These are phyloP conservation scores for Corydoras sp. DNA, from an alignment of 2,113 vertebrate genomes.

Conservation along the genomic window DNA sequence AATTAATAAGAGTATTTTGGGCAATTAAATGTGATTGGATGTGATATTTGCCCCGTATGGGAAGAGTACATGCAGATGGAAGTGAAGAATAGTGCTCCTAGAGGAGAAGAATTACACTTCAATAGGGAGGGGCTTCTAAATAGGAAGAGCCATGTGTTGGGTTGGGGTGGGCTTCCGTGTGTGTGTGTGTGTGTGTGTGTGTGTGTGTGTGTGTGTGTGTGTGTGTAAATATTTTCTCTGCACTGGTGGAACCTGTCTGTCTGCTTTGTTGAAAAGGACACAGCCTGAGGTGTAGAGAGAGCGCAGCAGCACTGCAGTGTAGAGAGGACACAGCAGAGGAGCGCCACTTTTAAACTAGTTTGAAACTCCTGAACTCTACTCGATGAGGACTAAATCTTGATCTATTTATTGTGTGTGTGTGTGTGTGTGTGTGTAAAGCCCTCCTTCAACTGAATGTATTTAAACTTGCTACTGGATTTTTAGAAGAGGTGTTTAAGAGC, in stretches of 20 bases:
- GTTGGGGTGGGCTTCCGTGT: constrained; percentile 19
- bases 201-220: no score
- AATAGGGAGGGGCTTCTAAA: constrained; percentile 16
- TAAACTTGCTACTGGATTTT: not conserved
- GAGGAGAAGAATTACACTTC: not conserved
- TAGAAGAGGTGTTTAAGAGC: constrained; percentile 5
- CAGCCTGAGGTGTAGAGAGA: constrained; percentile 24
- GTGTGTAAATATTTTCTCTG: constrained; percentile 46
- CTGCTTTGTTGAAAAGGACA: constrained; percentile 31
- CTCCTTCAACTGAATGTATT: not conserved
- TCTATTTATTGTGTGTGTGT: not conserved
- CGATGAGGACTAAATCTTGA: not conserved
- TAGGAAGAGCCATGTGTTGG: constrained; percentile 18
- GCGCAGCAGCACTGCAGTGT: not conserved
- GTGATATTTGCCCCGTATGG: not conserved
- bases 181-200: no score
- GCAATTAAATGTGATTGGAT: no score
- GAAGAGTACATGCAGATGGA: not conserved
- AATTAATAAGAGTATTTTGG: no score
- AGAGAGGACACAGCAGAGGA: not conserved
- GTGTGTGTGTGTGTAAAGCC: not conserved
- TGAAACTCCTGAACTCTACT: constrained; percentile 8
- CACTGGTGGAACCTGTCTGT: constrained; percentile 43
- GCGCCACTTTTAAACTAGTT: not conserved
- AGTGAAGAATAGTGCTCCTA: not conserved